Evolutionary conservation across 2,888 invertebrate genomes (phyloP), one percentile per base, ranked within the genome.

Genomic region (Tetropium fuscum): DNA sequence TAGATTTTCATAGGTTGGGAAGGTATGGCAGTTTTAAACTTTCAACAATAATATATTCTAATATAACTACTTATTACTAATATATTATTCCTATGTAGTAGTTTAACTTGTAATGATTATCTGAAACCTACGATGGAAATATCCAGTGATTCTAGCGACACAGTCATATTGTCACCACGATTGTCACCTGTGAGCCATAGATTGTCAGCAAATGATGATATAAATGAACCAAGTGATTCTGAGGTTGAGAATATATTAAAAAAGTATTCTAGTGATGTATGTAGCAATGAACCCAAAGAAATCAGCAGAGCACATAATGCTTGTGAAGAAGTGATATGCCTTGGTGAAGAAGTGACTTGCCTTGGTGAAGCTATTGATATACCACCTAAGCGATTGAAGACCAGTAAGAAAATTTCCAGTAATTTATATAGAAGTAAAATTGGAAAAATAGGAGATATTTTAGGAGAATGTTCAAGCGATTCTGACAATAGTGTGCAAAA

Each of bases 211-310:
- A 15, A 44, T 44, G 15, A 11, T 19, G 27, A 15, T 38, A 8
- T 5, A 1, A 8, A 48, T 22, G 48, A 48, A n/a, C 48, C 48
- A 16, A 48, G 34, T 25, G 48, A 48, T 10, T 34, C 48, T 1
- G 48, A 48, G 16, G 8, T 48, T 25, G 48, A 48, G 22, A 22
- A 22, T 22, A 48, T 48, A 36, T 25, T 48, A 25, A 48, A 48
- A 22, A 34, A 36, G 30, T 36, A 22, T 22, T 10, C 13, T 7
- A 36, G 20, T 15, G 13, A 36, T 8, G 20, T 25, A 5, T n/a
- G 13, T 10, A 34, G 13, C 15, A 4, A 6, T 22, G 43, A 43
- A 5, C 22, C 10, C 7, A 43, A 43, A 15, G 19, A 8, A 10
- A 43, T 15, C n/a, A 27, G 8, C 7, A 25, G 41, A 8, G 19